These are phyloP conservation scores for Tragulus kanchil DNA, from an alignment of 2,113 vertebrate species.

Conservation along the genomic window DNA sequence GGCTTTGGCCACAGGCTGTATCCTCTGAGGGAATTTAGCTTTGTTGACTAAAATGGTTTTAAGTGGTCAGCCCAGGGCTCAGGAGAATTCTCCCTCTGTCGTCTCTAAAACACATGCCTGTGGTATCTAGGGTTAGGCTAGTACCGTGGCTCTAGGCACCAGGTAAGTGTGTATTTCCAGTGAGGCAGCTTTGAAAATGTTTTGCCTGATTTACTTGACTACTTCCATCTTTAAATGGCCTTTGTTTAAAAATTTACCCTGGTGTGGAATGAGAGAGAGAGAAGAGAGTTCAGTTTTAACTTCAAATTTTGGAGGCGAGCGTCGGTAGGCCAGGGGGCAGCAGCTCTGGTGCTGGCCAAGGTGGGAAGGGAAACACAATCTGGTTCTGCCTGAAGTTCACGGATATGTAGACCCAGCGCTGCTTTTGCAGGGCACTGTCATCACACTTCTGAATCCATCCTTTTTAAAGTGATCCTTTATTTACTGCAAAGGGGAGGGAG, in stretches of 20 bases:
- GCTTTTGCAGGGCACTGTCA: slow-evolving; percentile 18
- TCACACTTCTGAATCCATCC: slow-evolving; percentile 18
- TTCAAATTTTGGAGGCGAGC: neutral
- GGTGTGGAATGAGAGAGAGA: neutral
- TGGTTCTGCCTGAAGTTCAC: slow-evolving; percentile 34
- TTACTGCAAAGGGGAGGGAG: neutral
- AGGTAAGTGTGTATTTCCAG: slow-evolving; percentile 31
- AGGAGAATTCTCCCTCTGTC: neutral
- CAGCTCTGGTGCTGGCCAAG: neutral
- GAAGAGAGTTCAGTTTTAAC: slow-evolving; percentile 43
- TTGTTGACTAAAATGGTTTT: slow-evolving; percentile 54
- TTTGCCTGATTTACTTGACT: slow-evolving; percentile 43
- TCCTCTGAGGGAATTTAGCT: slow-evolving; percentile 48
- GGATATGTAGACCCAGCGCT: neutral
- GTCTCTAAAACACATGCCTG: neutral
- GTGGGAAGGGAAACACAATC: neutral
- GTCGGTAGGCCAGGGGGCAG: neutral
- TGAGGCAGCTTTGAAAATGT: slow-evolving; percentile 20
- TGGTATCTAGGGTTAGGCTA: neutral
- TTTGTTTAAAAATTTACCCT: slow-evolving; percentile 56
- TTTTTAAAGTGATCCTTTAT: neutral
- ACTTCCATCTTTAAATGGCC: neutral
- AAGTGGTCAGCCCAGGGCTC: neutral
- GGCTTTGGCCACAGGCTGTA: slow-evolving; percentile 39
- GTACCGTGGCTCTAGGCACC: neutral